Conservation (phyloP, 2,888 invertebrate genomes). For the Rapana venosa region DNA sequence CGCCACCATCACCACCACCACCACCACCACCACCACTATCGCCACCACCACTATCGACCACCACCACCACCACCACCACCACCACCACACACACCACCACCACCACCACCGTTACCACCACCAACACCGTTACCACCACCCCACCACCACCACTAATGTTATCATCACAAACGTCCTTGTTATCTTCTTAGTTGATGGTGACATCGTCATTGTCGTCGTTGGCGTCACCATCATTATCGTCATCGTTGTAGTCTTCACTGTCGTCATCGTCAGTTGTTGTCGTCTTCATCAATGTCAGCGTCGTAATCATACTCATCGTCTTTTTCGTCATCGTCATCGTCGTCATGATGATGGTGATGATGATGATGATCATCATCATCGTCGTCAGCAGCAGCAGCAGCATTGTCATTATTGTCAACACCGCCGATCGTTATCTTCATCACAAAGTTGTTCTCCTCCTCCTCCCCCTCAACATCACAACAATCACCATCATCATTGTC, state of each 20-base stretch:
- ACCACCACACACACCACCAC: neutral
- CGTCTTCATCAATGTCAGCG: neutral
- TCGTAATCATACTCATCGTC: neutral
- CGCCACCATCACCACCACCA: neutral
- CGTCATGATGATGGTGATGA: too few relatives aligned
- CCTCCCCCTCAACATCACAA: neutral
- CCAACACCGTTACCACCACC: neutral
- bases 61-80: neutral
- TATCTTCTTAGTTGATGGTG: neutral
- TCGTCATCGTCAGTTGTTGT: neutral
- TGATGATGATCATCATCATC: neutral
- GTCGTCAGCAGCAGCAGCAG: too few relatives aligned
- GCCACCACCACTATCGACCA: neutral
- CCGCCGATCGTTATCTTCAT: neutral
- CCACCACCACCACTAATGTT: neutral
- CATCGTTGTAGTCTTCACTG: neutral
- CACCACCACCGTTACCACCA: neutral
- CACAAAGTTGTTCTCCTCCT: neutral
- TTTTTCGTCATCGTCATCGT: neutral
- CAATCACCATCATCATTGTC: neutral
- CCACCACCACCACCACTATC: neutral
- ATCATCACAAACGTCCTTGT: neutral
- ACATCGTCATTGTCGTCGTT: neutral
- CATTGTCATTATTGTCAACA: neutral
- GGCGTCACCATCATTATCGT: neutral